A percentile compares a stretch with the other conserved stretches of the same genome.
These are phyloP conservation scores for Slavum lentiscoides DNA, from an alignment of 2,888 invertebrate genomes.

Conservation along the genomic window DNA sequence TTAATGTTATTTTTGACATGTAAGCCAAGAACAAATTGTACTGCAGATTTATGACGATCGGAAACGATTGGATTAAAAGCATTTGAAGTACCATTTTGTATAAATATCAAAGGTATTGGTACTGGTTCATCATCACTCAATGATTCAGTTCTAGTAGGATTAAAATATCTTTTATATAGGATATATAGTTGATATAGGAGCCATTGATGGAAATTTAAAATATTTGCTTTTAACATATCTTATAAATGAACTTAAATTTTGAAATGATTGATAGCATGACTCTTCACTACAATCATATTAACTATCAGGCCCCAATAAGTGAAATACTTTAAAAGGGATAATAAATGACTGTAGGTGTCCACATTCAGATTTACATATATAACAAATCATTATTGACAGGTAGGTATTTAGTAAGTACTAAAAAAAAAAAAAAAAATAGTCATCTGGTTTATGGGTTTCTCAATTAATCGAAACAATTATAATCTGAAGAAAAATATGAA, in stretches of 20 bases:
- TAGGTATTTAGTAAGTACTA: no score
- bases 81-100: background rate
- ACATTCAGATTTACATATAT: background rate
- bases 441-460: no score
- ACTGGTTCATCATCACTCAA: no score
- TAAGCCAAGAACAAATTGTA: background rate
- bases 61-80: background rate
- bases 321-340: background rate
- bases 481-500: no score
- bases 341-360: background rate
- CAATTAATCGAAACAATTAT: no score
- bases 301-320: background rate
- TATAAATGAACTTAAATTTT: background rate
- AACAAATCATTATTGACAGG: background rate
- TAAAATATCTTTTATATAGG: no score
- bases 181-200: background rate
- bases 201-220: background rate
- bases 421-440: no score
- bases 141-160: background rate
- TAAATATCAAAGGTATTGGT: background rate
- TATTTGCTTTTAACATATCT: slow-evolving; percentile 3
- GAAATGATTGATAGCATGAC: no score
- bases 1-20: slow-evolving; percentile 3
- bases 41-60: background rate
- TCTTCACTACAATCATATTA: slow-evolving; percentile 4